Evolutionary conservation across 2,888 invertebrate genomes (phyloP).

Genomic region (Drosophila lacicola): DNA sequence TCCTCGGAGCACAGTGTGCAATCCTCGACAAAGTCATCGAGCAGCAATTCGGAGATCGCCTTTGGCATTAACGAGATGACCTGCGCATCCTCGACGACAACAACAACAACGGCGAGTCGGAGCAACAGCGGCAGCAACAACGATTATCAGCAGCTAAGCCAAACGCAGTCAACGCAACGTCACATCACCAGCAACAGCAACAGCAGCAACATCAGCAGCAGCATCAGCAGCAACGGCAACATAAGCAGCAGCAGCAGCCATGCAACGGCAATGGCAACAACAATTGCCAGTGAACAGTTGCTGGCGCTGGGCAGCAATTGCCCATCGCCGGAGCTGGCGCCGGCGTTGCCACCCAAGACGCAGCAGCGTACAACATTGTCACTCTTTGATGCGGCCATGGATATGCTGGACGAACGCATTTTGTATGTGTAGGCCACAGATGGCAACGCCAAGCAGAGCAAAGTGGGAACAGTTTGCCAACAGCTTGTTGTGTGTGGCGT

Average conservation of each 20-base stretch:
- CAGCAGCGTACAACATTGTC: conserved; percentile 69
- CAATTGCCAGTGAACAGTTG: conserved; percentile 39
- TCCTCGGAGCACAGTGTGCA: conserved; percentile 87
- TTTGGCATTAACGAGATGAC: conserved; percentile 72
- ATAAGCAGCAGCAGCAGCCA: conserved; percentile 3
- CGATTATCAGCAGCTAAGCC: conserved; percentile 64
- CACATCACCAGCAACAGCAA: conserved; percentile 46
- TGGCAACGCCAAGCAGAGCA: background rate
- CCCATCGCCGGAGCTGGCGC: conserved; percentile 54
- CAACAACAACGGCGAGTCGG: conserved; percentile 36
- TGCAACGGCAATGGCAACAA: conserved; percentile 39
- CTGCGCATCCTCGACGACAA: conserved; percentile 35
- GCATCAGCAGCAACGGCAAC: conserved; percentile 13
- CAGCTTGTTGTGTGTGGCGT: background rate
- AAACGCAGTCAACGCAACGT: conserved; percentile 51
- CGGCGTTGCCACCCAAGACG: conserved; percentile 70
- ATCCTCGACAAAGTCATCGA: conserved; percentile 82
- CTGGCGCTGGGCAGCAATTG: conserved; percentile 23
- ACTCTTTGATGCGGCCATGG: conserved; percentile 89
- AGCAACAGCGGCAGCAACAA: conserved; percentile 45
- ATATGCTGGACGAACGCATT: conserved; percentile 86
- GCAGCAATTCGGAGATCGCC: conserved; percentile 80
- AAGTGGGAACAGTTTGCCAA: no score
- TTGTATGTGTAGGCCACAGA: conserved; percentile 73
- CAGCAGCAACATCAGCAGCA: conserved; percentile 22